Base-by-base conservation (phyloP, 2,113 vertebrate species). In the Nipponia nippon region DNA sequence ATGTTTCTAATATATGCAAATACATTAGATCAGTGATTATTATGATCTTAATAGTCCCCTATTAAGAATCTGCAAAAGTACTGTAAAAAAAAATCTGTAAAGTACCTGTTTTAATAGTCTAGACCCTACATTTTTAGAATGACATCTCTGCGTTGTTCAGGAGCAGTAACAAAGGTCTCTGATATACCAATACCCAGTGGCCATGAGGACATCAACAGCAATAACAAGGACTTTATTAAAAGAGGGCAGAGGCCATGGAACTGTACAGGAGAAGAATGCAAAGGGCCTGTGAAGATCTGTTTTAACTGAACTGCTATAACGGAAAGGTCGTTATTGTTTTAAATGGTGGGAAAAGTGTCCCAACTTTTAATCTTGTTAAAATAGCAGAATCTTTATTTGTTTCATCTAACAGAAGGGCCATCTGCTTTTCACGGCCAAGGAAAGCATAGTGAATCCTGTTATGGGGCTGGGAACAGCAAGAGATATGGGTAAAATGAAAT, bases 281-380 rank as follows among this genome's bases (percentile, higher is more conserved):
- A 42, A 79, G 69, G 87, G 77, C 95, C 78, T 90, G 70, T 88
- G 95, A 90, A 96, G 81, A 73, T 85, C 89, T 81, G 38, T 79
- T 93, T 89, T 90, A 76, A 83, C 63, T 88, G 50, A 94, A 46
- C 88, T 73, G 46, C 62, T 65, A 10, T 80, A 91, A 69, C 16
- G 8, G 58, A 85, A 92, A 80, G 70, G 30, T 87, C 0, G 1
- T 91, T 91, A 53, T 44, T 93, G 76, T 91, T 97, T 83, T 77
- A 73, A 93, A 50, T 34, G 71, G 44, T 94, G 88, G 92, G 63
- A 42, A 94, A 86, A 70, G 10, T 40, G 49, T 69, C 71, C 76
- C 59, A 56, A 21, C 21, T 84, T 89, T 58, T 75, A 92, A 91
- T 90, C 38, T 13, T 26, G 20, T 89, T 87, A 73, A 89, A 91